phyloP scores from a whole-genome alignment of 1,140 invertebrate species.

The Meteorus sp. region DNA sequence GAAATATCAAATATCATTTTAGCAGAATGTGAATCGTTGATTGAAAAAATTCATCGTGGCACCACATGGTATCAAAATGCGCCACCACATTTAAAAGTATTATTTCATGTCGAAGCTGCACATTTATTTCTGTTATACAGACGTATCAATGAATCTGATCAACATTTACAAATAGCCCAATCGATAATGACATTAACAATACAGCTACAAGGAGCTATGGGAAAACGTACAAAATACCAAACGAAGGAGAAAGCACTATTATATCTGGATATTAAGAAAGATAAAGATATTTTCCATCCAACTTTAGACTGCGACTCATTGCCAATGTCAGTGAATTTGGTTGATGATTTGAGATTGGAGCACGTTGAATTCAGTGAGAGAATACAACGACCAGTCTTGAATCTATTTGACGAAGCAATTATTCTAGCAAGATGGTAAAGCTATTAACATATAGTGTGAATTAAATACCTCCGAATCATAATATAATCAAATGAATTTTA shows the following conservation, averaged over 20 bases:
- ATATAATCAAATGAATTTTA: too few species aligned
- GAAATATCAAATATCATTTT: conserved; percentile 70
- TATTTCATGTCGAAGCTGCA: conserved; percentile 74
- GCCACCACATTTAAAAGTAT: too few species aligned
- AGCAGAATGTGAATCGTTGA: conserved; percentile 63
- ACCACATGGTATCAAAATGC: too few species aligned
- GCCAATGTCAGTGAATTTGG: conserved; percentile 68
- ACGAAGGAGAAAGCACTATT: conserved; percentile 79
- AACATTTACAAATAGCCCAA: conserved; percentile 67
- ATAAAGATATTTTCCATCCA: conserved; percentile 42
- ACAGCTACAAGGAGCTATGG: conserved; percentile 70
- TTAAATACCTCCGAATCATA: too few species aligned
- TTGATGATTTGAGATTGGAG: conserved; percentile 85
- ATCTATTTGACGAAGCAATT: conserved; percentile 76
- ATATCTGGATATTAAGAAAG: conserved; percentile 66
- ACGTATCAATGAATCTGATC: conserved; percentile 69
- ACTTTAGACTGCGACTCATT: conserved; percentile 55
- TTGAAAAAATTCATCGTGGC: conserved; percentile 53
- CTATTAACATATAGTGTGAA: conserved; percentile 29
- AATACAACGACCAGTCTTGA: conserved; percentile 63
- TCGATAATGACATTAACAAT: conserved; percentile 67
- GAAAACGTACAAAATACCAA: conserved; percentile 89
- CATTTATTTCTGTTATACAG: conserved; percentile 76
- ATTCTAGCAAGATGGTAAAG: conserved; percentile 73
- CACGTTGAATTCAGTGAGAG: conserved; percentile 72